A percentile compares a stretch with the other conserved stretches of the same genome.
phyloP scores from a whole-genome alignment of 2,113 vertebrate genomes.

The Hemichromis elongatus region DNA sequence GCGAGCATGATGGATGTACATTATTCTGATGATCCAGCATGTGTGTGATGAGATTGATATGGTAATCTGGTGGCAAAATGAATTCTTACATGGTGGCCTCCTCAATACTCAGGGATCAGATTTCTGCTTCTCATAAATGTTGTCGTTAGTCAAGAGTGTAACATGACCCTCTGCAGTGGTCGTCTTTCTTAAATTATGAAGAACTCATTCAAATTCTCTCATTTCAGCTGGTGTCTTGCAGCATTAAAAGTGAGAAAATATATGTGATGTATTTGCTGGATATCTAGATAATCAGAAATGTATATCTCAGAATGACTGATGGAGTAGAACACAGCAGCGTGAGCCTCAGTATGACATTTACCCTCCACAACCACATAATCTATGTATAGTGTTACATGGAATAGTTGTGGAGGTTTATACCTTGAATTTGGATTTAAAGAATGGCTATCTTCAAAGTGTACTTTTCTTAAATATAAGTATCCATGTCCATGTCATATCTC shows the following conservation, averaged over 20 bases:
- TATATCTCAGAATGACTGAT: constrained; percentile 16
- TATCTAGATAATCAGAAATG: neutral
- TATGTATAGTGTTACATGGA: neutral
- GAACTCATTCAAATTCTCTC: neutral
- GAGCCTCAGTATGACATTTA: neutral
- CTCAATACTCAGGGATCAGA: neutral
- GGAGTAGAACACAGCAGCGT: neutral
- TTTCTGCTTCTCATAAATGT: neutral
- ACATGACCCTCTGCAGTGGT: neutral
- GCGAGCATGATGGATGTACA: constrained; percentile 34
- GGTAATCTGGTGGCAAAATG: constrained; percentile 1
- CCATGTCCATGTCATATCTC: neutral
- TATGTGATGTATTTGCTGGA: neutral
- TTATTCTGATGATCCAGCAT: constrained; percentile 33
- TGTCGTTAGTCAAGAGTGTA: neutral
- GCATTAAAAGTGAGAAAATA: neutral
- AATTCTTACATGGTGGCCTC: neutral
- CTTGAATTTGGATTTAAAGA: neutral
- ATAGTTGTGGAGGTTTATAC: neutral
- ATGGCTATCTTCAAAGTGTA: neutral
- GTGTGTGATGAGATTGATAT: constrained; percentile 25
- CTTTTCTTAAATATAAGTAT: neutral
- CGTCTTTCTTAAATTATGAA: neutral
- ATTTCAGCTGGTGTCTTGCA: neutral
- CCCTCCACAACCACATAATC: neutral